Percentiles rank a stretch among this genome's conserved stretches.
phyloP scores from a whole-genome alignment of 2,888 invertebrate species.

The Anthrax anthrax region DNA sequence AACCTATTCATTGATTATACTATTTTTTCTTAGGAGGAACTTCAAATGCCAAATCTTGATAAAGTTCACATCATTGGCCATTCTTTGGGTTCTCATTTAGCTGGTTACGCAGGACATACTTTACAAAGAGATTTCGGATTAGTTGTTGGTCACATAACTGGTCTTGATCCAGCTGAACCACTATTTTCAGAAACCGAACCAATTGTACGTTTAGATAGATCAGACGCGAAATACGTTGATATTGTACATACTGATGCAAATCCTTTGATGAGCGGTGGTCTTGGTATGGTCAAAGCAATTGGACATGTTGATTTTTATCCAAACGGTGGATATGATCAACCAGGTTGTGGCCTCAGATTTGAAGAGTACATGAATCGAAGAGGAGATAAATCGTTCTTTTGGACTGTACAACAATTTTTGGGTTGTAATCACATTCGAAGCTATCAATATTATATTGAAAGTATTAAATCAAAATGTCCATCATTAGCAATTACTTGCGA shows the following conservation, averaged over 20 bases:
- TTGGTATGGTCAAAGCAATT: conserved; percentile 67
- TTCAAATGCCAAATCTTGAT: conserved; percentile 41
- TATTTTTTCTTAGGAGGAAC: conserved; percentile 39
- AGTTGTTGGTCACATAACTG: conserved; percentile 65
- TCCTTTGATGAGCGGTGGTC: conserved; percentile 58
- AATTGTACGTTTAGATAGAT: conserved; percentile 67
- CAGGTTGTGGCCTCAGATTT: conserved; percentile 48
- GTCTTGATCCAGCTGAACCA: conserved; percentile 85
- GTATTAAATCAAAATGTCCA: conserved; percentile 60
- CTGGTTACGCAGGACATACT: conserved; percentile 68
- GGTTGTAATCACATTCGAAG: conserved; percentile 82
- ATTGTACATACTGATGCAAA: conserved; percentile 78
- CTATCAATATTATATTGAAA: conserved; percentile 70
- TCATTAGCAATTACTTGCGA: conserved; percentile 66
- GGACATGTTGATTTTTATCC: conserved; percentile 89
- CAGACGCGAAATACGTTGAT: conserved; percentile 81
- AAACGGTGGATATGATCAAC: conserved; percentile 73
- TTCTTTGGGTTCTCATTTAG: conserved; percentile 72
- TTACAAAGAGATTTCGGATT: conserved; percentile 53
- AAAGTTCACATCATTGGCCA: conserved; percentile 76
- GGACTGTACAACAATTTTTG: conserved; percentile 41
- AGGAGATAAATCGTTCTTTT: conserved; percentile 45
- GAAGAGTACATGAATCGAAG: conserved; percentile 46
- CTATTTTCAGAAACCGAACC: conserved; percentile 70
- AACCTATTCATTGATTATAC: too few relatives aligned